These are phyloP conservation scores for Trichogramma dendrolimi DNA, from an alignment of 2,888 invertebrate species.

Conservation along the genomic window DNA sequence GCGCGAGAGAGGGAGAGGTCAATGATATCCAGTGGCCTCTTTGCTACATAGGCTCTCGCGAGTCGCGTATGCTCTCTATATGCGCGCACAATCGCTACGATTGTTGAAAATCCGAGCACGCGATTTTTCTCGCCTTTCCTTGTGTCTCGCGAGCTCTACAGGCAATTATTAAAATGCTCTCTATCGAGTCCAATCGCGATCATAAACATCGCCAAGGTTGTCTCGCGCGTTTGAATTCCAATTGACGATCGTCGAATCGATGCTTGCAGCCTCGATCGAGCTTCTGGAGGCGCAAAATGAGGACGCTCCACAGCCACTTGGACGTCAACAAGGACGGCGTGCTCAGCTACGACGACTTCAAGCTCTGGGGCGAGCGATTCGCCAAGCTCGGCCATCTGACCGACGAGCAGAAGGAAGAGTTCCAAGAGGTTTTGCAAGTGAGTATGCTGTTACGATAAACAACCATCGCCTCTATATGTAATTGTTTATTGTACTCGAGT, in stretches of 20 bases:
- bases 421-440: conserved; percentile 68
- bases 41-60: too few relatives aligned
- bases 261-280: conserved; percentile 54
- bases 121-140: not conserved
- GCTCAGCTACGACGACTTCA: conserved; percentile 77
- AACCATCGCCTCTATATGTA: too few relatives aligned
- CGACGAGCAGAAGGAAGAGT: conserved; percentile 64
- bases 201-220: too few relatives aligned
- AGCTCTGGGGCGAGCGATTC: conserved; percentile 70
- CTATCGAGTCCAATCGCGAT: too few relatives aligned
- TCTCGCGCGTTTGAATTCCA: too few relatives aligned
- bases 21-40: too few relatives aligned
- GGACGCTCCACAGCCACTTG: conserved; percentile 75
- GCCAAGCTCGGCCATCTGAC: conserved; percentile 70
- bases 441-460: conserved; percentile 27
- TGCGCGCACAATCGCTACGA: too few relatives aligned
- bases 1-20: not conserved
- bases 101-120: too few relatives aligned
- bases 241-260: too few relatives aligned
- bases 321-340: conserved; percentile 84
- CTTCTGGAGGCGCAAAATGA: conserved; percentile 83
- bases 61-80: too few relatives aligned
- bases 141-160: not conserved
- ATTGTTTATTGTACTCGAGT: not conserved
- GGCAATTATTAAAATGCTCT: too few relatives aligned